Percentiles rank a stretch among this genome's conserved stretches.
These are phyloP conservation scores for Chloroclystis v-ata DNA, from an alignment of 2,888 invertebrate genomes.

Conservation along the genomic window DNA sequence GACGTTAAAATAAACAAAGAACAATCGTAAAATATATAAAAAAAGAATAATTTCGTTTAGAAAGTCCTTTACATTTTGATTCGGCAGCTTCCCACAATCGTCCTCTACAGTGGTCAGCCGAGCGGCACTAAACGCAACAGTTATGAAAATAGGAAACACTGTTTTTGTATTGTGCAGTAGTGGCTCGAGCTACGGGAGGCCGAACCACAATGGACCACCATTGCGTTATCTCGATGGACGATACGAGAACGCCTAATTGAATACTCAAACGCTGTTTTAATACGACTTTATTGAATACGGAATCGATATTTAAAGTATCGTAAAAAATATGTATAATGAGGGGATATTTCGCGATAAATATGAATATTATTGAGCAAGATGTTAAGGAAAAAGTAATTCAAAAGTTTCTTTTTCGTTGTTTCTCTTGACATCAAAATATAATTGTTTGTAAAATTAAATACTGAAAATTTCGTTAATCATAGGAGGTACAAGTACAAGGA, in stretches of 20 bases:
- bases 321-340: too few relatives aligned
- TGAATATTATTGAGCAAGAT: too few relatives aligned
- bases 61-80: constrained; percentile 23
- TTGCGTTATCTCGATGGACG: constrained; percentile 73
- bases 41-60: background rate
- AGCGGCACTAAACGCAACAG: constrained; percentile 64
- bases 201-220: constrained; percentile 73
- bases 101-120: constrained; percentile 60
- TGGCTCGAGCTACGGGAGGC: constrained; percentile 55
- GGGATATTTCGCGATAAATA: too few relatives aligned
- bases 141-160: constrained; percentile 71
- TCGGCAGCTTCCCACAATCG: constrained; percentile 61
- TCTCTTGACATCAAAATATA: too few relatives aligned
- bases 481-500: too few relatives aligned
- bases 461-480: too few relatives aligned
- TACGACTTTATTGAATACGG: constrained; percentile 63
- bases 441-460: too few relatives aligned
- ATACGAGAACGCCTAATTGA: constrained; percentile 74
- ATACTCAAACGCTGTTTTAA: constrained; percentile 73
- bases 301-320: constrained; percentile 34
- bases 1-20: background rate
- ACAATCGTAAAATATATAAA: background rate
- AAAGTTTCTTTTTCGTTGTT: too few relatives aligned
- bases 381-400: too few relatives aligned
- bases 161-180: constrained; percentile 55